A percentile compares a stretch with the other conserved stretches of the same genome.
These are phyloP conservation scores for Drosophila ezoana DNA, from an alignment of 2,888 invertebrate species.

Conservation along the genomic window DNA sequence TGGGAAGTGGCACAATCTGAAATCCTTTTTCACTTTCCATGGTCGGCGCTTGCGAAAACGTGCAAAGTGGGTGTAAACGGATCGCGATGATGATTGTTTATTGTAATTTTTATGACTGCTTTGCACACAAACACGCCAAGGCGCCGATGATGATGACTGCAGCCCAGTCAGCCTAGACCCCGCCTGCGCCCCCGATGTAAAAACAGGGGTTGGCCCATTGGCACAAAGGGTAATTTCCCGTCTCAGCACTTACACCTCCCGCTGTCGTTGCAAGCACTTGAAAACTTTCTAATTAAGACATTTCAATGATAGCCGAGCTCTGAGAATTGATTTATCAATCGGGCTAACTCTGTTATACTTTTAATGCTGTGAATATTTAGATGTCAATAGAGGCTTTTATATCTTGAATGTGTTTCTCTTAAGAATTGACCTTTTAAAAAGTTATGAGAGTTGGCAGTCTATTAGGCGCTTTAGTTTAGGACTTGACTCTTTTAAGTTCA, in stretches of 20 bases:
- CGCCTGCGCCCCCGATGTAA: background rate
- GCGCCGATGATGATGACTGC: conserved; percentile 75
- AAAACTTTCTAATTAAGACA: conserved; percentile 72
- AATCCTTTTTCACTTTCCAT: conserved; percentile 75
- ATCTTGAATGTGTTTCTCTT: background rate
- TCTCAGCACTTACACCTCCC: conserved; percentile 19
- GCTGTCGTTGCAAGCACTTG: conserved; percentile 34
- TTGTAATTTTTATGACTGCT: conserved; percentile 82
- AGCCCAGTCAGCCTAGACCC: conserved; percentile 15
- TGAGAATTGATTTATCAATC: conserved; percentile 3
- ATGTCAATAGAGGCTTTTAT: background rate
- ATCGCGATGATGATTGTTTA: conserved; percentile 80
- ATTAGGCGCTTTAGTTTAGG: no score
- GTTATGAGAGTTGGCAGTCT: background rate
- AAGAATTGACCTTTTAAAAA: no score
- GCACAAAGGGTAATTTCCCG: conserved; percentile 29
- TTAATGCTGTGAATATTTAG: background rate
- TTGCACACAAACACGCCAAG: conserved; percentile 82
- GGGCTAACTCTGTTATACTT: background rate
- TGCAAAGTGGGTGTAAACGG: conserved; percentile 83
- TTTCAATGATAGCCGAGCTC: conserved; percentile 36
- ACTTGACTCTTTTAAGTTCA: no score
- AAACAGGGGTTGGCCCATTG: conserved; percentile 1
- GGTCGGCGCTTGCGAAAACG: conserved; percentile 68
- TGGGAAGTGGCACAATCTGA: conserved; percentile 42